Evolutionary conservation across 1,140 invertebrate genomes (phyloP).

Genomic region (Batillaria attramentaria): DNA sequence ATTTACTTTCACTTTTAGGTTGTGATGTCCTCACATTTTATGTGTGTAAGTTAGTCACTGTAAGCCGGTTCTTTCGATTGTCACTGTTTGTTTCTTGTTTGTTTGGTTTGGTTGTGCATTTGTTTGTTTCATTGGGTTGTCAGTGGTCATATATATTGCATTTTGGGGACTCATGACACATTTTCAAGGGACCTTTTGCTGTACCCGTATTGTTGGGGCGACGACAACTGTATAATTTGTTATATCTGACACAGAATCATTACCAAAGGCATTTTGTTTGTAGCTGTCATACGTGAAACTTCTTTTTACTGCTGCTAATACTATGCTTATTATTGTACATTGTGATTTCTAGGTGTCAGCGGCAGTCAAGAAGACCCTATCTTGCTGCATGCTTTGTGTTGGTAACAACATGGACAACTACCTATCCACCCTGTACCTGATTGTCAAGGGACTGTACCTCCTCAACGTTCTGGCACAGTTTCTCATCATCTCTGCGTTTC

Average conservation of each 20-base stretch:
- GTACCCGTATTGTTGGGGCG: background rate
- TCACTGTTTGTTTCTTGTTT: too few species aligned
- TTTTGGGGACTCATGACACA: too few species aligned
- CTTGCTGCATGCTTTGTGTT: conserved; percentile 60
- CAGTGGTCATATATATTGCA: too few species aligned
- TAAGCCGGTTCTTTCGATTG: too few species aligned
- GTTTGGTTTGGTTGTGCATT: too few species aligned
- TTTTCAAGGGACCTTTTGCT: too few species aligned
- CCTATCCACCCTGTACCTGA: conserved; percentile 73
- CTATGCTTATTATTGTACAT: conserved; percentile 32
- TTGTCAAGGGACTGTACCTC: conserved; percentile 62
- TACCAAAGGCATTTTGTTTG: background rate
- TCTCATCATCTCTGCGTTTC: conserved; percentile 64
- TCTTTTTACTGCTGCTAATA: background rate
- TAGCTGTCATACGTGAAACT: background rate
- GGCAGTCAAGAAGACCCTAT: conserved; percentile 34
- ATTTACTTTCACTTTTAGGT: too few species aligned
- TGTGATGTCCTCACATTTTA: too few species aligned
- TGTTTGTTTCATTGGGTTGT: too few species aligned
- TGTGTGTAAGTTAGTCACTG: too few species aligned
- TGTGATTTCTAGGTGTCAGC: conserved; percentile 40
- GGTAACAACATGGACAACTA: conserved; percentile 72
- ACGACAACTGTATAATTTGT: background rate
- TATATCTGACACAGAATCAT: background rate
- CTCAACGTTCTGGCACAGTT: conserved; percentile 65